A percentile compares a stretch with the other conserved stretches of the same genome.
Conservation (phyloP, 2,113 vertebrate genomes). For the Agapornis roseicollis region DNA sequence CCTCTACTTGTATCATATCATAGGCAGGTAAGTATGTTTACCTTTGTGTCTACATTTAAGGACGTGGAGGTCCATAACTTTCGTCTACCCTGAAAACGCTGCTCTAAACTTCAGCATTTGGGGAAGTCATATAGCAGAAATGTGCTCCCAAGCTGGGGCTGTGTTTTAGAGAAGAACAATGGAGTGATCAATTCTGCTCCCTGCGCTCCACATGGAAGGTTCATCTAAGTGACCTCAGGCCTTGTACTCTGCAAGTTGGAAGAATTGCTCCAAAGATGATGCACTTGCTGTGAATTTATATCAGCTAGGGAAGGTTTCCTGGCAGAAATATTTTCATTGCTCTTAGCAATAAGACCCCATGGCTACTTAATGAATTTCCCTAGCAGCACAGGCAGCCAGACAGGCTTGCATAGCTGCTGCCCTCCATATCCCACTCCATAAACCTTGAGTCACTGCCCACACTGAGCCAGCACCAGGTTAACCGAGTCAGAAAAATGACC, state of each 20-base stretch:
- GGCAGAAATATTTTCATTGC: neutral
- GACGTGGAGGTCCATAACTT: neutral
- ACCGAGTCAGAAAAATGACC: neutral
- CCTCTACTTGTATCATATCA: neutral
- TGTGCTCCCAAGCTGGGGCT: neutral
- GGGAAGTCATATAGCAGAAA: neutral
- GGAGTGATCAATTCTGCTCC: neutral
- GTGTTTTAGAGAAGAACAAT: neutral
- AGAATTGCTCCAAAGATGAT: neutral
- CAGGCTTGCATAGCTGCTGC: neutral
- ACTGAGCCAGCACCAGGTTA: rapidly evolving
- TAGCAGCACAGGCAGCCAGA: neutral
- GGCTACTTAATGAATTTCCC: neutral
- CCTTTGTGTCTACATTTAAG: neutral
- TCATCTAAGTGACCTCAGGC: neutral
- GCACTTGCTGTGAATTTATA: neutral
- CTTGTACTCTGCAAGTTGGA: neutral
- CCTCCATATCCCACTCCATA: neutral
- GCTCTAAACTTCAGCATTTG: neutral
- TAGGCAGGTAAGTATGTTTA: neutral
- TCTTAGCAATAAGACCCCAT: neutral
- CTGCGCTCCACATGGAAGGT: neutral
- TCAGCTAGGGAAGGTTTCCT: neutral
- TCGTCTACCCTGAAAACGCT: neutral
- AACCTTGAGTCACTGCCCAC: neutral